Evolutionary conservation across 1,140 invertebrate genomes (phyloP), one percentile per base, ranked within the genome.

Genomic region (Varroa destructor): DNA sequence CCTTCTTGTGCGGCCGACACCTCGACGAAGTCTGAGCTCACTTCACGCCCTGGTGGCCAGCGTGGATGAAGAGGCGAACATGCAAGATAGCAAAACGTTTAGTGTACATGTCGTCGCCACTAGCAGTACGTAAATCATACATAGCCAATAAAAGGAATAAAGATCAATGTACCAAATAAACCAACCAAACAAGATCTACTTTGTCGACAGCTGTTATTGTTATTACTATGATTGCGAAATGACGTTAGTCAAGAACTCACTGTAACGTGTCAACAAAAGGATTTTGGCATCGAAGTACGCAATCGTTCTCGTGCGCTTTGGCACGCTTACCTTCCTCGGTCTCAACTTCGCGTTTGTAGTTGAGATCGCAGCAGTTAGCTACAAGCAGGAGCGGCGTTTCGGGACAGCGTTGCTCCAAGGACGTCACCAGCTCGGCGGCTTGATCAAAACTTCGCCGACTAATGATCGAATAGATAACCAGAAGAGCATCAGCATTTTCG

Each of bases 361-460:
- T 67, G 61, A 67, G 61, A 67, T 67, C 61, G 46, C 61, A 67
- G 61, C 61, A 67, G 37, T 67, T 67, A 2, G 61, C 61, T 37
- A 67, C 40, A 5, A 67, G 61, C 61, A 67, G 37, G 10, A 67
- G 5, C 61, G 61, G 61, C 3, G 46, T 67, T 40, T 67, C 61
- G 37, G 61, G 61, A 40, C 40, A 67, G 14, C 46, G 40, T 46
- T 40, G 46, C 61, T 67, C 61, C 12, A 67, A 37, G 40, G 12
- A 43, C 61, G 46, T n/a, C 12, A 40, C 40, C 10, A 67, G 61
- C 8, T 67, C 61, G 37, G 61, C 61, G 46, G 61, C 61, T 2
- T 25, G 12, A 46, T 67, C 61, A 8, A 67, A 67, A 37, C 61
- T 67, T 40, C 61, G 40, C 37, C 46, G 61, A 40, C 40, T 43